These are phyloP conservation scores for Procapra przewalskii DNA, from an alignment of 2,113 vertebrate genomes.

Conservation along the genomic window DNA sequence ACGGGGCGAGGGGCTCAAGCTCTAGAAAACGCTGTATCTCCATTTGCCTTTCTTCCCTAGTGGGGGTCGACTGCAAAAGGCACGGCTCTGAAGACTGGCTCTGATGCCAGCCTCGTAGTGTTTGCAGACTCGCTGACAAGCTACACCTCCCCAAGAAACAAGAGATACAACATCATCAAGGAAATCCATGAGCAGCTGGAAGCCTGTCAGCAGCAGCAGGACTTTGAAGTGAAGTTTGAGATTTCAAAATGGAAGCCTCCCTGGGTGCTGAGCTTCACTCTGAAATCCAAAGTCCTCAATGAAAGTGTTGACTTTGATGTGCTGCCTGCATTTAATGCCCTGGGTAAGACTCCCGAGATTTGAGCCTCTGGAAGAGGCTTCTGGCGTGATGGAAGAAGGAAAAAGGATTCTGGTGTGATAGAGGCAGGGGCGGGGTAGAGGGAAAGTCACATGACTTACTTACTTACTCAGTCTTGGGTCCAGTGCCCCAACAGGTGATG, in stretches of 20 bases:
- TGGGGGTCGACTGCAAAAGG: conserved; percentile 50
- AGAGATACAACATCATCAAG: fast-evolving
- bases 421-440: fast-evolving
- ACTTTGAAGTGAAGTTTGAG: conserved; percentile 1
- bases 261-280: conserved; percentile 43
- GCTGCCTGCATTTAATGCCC: not conserved
- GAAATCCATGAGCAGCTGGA: conserved; percentile 3
- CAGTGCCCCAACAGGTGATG: not conserved
- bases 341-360: not conserved
- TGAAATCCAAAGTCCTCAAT: not conserved
- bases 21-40: fast-evolving
- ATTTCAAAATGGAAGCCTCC: not conserved
- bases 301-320: conserved; percentile 31
- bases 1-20: fast-evolving
- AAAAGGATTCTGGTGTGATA: not conserved
- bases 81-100: conserved; percentile 19
- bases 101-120: not conserved
- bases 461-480: fast-evolving
- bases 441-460: not conserved
- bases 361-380: not conserved
- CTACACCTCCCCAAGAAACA: not conserved
- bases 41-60: not conserved
- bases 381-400: not conserved
- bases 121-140: not conserved
- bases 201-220: not conserved